These are phyloP conservation scores for Malthinus seriepunctatus DNA, from an alignment of 2,888 invertebrate species.

Conservation along the genomic window DNA sequence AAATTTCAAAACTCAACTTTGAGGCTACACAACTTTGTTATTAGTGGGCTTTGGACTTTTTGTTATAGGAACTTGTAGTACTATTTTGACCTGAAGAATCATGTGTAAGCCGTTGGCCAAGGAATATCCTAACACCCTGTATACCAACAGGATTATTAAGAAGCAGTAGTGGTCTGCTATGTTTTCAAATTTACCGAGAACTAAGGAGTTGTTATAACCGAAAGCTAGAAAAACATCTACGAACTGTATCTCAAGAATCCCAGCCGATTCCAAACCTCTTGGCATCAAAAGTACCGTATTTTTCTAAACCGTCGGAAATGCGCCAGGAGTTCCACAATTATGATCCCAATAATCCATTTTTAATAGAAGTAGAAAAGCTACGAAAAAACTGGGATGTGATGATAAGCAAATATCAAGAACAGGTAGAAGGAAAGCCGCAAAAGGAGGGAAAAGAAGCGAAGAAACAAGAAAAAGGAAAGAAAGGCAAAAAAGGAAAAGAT, in stretches of 20 bases:
- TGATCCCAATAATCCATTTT: conserved; percentile 18
- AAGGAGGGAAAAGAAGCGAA: conserved; percentile 18
- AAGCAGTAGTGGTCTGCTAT: too few relatives aligned
- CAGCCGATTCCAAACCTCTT: neutral
- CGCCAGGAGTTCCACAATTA: neutral
- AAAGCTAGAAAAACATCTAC: too few relatives aligned
- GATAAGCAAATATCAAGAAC: conserved; percentile 25
- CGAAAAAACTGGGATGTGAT: conserved; percentile 25
- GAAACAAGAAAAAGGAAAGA: conserved; percentile 9
- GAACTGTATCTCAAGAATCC: neutral
- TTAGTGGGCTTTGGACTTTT: too few relatives aligned
- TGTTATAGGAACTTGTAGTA: too few relatives aligned
- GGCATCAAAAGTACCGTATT: neutral
- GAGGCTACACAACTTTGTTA: too few relatives aligned
- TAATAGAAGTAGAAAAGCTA: conserved; percentile 16
- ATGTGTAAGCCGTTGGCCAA: too few relatives aligned
- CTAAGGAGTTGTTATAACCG: too few relatives aligned
- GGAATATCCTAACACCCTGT: too few relatives aligned
- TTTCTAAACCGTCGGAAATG: neutral
- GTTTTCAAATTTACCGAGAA: too few relatives aligned
- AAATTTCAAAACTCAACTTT: too few relatives aligned
- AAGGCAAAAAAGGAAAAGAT: conserved; percentile 15
- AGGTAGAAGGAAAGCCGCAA: conserved; percentile 22
- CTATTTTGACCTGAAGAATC: too few relatives aligned
- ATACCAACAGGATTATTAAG: too few relatives aligned